Evolutionary conservation across 2,113 vertebrate species (phyloP).

Genomic region (Gambusia holbrooki): DNA sequence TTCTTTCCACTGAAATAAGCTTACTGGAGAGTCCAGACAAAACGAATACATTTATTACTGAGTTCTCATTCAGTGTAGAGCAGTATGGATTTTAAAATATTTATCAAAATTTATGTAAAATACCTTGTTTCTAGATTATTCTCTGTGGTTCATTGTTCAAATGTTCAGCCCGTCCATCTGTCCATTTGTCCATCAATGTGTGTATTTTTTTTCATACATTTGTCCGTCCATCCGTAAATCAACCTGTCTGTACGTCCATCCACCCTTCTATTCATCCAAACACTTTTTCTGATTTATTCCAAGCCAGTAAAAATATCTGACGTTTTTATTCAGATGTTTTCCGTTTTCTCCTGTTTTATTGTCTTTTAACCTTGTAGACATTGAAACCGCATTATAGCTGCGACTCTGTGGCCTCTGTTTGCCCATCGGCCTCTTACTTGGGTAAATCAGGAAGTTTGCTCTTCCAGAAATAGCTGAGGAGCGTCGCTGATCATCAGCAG

Average conservation of each 20-base stretch:
- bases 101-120: too few relatives aligned
- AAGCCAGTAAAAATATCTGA: too few relatives aligned
- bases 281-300: too few relatives aligned
- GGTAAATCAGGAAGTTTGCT: constrained; percentile 2
- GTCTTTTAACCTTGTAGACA: background rate
- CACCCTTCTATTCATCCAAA: too few relatives aligned
- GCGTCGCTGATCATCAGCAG: background rate
- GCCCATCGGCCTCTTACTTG: constrained; percentile 5
- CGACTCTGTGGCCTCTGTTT: constrained; percentile 8
- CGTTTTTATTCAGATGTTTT: background rate
- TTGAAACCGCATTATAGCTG: constrained; percentile 14
- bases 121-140: too few relatives aligned
- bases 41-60: background rate
- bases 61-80: constrained; percentile 26
- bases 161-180: too few relatives aligned
- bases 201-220: too few relatives aligned
- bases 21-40: constrained; percentile 16
- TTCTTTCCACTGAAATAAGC: constrained; percentile 46
- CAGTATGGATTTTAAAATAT: too few relatives aligned
- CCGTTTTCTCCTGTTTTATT: background rate
- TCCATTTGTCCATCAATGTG: too few relatives aligned
- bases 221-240: too few relatives aligned
- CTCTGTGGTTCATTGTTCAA: background rate
- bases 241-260: too few relatives aligned
- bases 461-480: background rate